Percentiles rank a stretch among this genome's conserved stretches.
Evolutionary conservation across 2,888 invertebrate species (phyloP).

Genomic region (Toxonevra muliebris): DNA sequence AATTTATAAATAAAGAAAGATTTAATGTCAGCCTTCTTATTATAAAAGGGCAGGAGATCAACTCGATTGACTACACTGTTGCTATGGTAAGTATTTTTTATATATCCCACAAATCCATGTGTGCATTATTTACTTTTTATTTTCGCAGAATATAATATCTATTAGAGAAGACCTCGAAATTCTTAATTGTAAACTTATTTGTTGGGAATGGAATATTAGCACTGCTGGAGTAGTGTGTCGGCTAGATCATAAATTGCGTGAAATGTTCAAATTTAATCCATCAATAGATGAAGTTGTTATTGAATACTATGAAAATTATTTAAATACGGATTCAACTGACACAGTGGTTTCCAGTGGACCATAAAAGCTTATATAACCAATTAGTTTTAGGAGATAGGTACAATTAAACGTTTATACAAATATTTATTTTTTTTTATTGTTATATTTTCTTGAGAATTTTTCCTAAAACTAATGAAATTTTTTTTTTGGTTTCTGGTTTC

Average conservation of each 20-base stretch:
- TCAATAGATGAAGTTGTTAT: constrained; percentile 50
- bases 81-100: constrained; percentile 66
- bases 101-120: not conserved
- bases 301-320: constrained; percentile 61
- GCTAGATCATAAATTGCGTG: constrained; percentile 47
- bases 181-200: constrained; percentile 66
- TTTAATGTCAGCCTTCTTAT: constrained; percentile 73
- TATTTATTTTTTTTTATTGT: no score
- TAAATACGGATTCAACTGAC: constrained; percentile 49
- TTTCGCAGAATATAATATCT: constrained; percentile 67
- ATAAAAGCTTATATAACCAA: no score
- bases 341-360: constrained; percentile 32
- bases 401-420: no score
- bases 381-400: no score
- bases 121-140: not conserved
- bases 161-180: constrained; percentile 68
- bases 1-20: constrained; percentile 74
- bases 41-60: constrained; percentile 74
- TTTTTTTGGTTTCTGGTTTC: no score
- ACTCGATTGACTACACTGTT: constrained; percentile 71
- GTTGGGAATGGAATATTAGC: constrained; percentile 66
- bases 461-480: no score
- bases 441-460: no score
- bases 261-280: constrained; percentile 53
- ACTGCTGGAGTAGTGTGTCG: constrained; percentile 61